Evolutionary conservation across 2,888 invertebrate species (phyloP).

Genomic region (Melieria omissa): DNA sequence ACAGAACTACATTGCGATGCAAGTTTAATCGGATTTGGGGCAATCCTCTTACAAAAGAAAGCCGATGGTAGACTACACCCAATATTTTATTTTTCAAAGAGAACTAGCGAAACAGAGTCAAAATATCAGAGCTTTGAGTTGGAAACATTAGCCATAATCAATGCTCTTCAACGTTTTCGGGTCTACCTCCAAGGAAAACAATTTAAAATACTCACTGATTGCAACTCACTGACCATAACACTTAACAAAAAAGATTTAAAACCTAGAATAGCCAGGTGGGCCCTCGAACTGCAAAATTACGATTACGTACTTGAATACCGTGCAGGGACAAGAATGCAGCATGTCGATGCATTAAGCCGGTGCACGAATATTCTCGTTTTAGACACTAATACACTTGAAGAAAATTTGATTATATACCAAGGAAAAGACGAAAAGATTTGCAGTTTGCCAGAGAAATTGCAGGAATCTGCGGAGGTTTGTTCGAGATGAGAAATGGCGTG

Average conservation of each 20-base stretch:
- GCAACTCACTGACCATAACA: not conserved
- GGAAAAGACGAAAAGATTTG: not conserved
- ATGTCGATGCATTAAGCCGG: constrained; percentile 54
- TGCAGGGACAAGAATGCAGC: constrained; percentile 47
- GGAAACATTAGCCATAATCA: constrained; percentile 46
- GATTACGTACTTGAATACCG: constrained; percentile 45
- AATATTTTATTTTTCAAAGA: constrained; percentile 55
- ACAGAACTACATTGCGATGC: constrained; percentile 61
- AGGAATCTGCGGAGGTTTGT: constrained; percentile 9
- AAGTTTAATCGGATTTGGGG: constrained; percentile 53
- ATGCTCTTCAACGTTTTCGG: constrained; percentile 21
- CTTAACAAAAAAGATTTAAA: constrained; percentile 19
- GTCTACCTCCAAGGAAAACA: constrained; percentile 12
- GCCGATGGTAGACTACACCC: constrained; percentile 49
- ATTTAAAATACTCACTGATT: too few relatives aligned
- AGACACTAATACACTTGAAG: not conserved
- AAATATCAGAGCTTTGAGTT: constrained; percentile 58
- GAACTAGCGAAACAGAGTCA: constrained; percentile 49
- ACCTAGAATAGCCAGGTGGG: constrained; percentile 26
- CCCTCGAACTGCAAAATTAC: constrained; percentile 43
- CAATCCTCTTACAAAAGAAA: constrained; percentile 55
- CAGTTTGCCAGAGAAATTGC: not conserved
- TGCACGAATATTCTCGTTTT: constrained; percentile 2
- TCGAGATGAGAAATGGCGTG: constrained; percentile 39
- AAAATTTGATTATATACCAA: constrained; percentile 15